phyloP scores from a whole-genome alignment of 2,797 vertebrate species.

The Forpus xanthops region DNA sequence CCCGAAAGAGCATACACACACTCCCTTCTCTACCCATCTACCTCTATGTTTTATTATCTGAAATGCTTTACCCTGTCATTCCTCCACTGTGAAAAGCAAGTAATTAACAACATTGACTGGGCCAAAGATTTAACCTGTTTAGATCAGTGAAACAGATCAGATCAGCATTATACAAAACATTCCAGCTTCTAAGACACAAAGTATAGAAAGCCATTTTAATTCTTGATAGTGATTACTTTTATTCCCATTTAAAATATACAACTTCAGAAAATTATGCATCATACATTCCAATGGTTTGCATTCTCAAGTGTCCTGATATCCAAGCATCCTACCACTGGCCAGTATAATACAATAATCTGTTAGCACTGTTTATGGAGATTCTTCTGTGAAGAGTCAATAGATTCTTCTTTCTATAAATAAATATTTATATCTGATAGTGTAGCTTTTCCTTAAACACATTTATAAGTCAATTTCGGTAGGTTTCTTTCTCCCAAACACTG shows the following conservation, averaged over 20 bases:
- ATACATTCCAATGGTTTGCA: constrained; percentile 46
- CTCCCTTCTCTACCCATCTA: not conserved
- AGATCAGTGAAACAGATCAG: not conserved
- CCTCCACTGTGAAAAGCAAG: not conserved
- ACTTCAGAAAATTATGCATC: constrained; percentile 35
- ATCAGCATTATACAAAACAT: not conserved
- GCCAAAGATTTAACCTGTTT: not conserved
- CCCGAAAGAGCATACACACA: fast-evolving
- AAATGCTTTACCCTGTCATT: not conserved
- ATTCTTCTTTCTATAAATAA: not conserved
- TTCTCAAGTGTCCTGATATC: not conserved
- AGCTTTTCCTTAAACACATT: constrained; percentile 9
- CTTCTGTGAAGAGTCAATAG: not conserved
- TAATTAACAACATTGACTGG: not conserved
- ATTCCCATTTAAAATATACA: constrained; percentile 64
- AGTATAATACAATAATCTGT: not conserved
- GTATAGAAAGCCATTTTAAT: not conserved
- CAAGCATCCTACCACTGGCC: not conserved
- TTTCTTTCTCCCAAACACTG: not conserved
- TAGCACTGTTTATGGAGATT: not conserved
- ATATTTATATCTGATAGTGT: not conserved
- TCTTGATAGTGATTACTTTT: constrained; percentile 29
- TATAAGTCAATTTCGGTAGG: not conserved
- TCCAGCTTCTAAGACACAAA: not conserved
- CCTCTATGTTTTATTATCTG: not conserved